Conservation (phyloP, 2,113 vertebrate species). For the Albula glossodonta region DNA sequence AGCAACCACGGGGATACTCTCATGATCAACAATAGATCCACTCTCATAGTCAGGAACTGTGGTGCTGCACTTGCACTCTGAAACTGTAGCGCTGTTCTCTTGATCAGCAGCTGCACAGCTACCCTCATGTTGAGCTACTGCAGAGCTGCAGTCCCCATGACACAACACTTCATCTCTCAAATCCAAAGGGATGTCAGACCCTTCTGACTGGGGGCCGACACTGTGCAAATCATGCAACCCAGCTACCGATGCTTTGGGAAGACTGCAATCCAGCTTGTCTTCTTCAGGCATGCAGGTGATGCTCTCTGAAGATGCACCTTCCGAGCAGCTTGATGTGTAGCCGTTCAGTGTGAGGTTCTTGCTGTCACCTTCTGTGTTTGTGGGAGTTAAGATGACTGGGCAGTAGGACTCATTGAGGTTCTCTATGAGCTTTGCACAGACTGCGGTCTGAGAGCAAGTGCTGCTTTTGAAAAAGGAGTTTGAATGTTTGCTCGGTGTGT, state of each 20-base stretch:
- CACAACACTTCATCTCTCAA: not conserved
- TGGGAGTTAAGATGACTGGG: constrained; percentile 23
- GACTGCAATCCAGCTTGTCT: not conserved
- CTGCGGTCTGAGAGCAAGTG: constrained; percentile 48
- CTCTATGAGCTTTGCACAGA: constrained; percentile 49
- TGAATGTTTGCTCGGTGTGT: constrained; percentile 33
- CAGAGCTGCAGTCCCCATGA: not conserved
- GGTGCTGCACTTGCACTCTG: too few relatives aligned
- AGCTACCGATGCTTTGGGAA: not conserved
- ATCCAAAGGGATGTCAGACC: not conserved
- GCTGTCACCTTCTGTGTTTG: not conserved
- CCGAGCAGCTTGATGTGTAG: not conserved
- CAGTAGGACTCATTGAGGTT: constrained; percentile 38
- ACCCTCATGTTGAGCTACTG: too few relatives aligned
- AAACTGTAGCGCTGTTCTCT: too few relatives aligned
- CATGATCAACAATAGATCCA: too few relatives aligned
- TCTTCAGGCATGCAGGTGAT: not conserved
- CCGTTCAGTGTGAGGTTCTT: not conserved
- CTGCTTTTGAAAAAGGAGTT: constrained; percentile 35
- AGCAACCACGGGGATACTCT: too few relatives aligned
- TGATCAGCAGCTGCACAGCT: too few relatives aligned
- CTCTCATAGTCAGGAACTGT: too few relatives aligned
- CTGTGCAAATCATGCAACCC: not conserved
- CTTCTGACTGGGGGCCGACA: not conserved
- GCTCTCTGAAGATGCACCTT: not conserved